Evolutionary conservation across 2,888 invertebrate species (phyloP).

Genomic region (Drosophila monieri): DNA sequence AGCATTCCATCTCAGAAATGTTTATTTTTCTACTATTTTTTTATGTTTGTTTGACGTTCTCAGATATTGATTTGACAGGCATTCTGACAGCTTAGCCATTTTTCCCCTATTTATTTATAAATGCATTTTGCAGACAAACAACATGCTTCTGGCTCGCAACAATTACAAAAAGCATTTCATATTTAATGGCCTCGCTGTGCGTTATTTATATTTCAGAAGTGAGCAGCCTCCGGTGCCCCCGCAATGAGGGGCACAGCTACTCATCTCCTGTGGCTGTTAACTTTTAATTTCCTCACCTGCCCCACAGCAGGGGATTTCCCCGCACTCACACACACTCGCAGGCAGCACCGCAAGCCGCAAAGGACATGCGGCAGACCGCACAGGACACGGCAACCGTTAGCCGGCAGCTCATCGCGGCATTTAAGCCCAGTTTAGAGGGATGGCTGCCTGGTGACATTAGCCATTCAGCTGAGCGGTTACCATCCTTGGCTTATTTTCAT

Average conservation of each 20-base stretch:
- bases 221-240: conserved; percentile 13
- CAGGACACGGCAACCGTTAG: conserved; percentile 14
- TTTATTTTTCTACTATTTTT: background rate
- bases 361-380: conserved; percentile 40
- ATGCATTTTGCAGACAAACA: background rate
- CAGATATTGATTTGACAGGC: background rate
- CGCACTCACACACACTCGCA: conserved; percentile 5
- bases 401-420: conserved; percentile 25
- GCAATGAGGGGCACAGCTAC: conserved; percentile 12
- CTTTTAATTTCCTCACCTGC: conserved; percentile 51
- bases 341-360: conserved; percentile 39
- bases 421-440: conserved; percentile 44
- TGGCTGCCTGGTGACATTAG: conserved; percentile 21
- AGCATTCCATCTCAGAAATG: background rate
- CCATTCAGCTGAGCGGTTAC: conserved; percentile 30
- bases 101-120: background rate
- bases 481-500: conserved; percentile 53
- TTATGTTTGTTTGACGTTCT: background rate
- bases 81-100: background rate
- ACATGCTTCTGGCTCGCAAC: background rate
- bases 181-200: conserved; percentile 6
- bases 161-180: conserved; percentile 1
- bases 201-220: conserved; percentile 16
- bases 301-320: conserved; percentile 34
- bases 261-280: conserved; percentile 43